phyloP scores from a whole-genome alignment of 2,113 vertebrate species.

The Opisthocomus hoazin region DNA sequence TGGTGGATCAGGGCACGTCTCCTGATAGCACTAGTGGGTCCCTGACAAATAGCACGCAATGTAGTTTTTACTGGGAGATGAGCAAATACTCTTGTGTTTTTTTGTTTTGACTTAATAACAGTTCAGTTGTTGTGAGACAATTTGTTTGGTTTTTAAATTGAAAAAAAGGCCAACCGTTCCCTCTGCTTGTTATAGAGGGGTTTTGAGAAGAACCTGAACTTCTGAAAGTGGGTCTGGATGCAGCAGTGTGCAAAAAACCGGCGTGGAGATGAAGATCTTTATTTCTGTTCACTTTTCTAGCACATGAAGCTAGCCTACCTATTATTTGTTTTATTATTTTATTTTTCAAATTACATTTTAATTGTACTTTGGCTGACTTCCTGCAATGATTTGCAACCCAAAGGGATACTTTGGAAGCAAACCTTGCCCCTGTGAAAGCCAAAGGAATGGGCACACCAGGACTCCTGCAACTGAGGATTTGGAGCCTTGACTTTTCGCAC shows the following conservation, averaged over 20 bases:
- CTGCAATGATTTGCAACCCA: not conserved
- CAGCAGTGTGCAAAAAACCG: not conserved
- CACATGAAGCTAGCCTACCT: not conserved
- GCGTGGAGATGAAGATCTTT: not conserved
- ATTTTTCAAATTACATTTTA: not conserved
- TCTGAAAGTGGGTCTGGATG: not conserved
- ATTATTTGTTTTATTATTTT: not conserved
- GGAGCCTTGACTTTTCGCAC: not conserved
- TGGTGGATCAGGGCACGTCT: not conserved
- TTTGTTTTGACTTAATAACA: not conserved
- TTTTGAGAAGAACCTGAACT: not conserved
- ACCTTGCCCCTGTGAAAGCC: accelerated
- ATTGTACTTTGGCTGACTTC: not conserved
- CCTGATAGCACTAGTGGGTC: not conserved
- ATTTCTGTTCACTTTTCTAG: not conserved
- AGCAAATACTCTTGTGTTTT: not conserved
- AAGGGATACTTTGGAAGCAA: not conserved
- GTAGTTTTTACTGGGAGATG: not conserved
- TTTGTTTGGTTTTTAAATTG: not conserved
- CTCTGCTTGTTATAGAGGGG: not conserved
- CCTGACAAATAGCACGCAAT: not conserved
- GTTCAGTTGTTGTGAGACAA: not conserved
- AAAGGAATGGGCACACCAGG: not conserved
- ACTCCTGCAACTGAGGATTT: not conserved
- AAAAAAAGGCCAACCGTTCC: not conserved